Conservation (phyloP, 1,140 invertebrate species). For the Zaprionus inermis region DNA sequence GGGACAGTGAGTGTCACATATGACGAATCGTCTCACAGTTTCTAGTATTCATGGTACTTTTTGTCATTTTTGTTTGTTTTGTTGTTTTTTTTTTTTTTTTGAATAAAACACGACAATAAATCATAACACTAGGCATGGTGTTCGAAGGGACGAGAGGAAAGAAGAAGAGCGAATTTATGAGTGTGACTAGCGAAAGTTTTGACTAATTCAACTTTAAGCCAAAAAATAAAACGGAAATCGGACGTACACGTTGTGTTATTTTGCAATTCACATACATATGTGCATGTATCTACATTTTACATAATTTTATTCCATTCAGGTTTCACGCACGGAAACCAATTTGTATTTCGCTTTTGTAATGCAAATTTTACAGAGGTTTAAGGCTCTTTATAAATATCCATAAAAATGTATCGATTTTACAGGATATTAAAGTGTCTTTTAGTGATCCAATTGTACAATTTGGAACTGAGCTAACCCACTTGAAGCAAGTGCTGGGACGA, state of each 20-base stretch:
- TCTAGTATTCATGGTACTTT: conserved; percentile 15
- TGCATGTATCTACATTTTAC: not conserved
- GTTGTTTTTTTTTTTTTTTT: conserved; percentile 8
- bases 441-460: conserved; percentile 1
- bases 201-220: conserved; percentile 7
- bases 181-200: conserved; percentile 11
- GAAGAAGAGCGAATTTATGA: not conserved
- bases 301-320: conserved; percentile 3
- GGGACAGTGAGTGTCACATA: conserved; percentile 18
- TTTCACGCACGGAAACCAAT: conserved; percentile 1
- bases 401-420: not conserved
- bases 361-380: conserved; percentile 6
- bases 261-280: not conserved
- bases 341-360: conserved; percentile 12
- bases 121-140: conserved; percentile 3
- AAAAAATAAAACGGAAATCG: conserved; percentile 5
- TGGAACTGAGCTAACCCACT: not conserved
- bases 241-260: not conserved
- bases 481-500: not conserved
- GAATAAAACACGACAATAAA: conserved; percentile 15
- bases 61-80: too few species aligned
- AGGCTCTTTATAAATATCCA: not conserved
- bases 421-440: not conserved
- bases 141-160: not conserved
- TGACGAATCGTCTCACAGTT: conserved; percentile 32